A percentile compares a stretch with the other conserved stretches of the same genome.
phyloP scores from a whole-genome alignment of 92 coral and sea anemone species.

The Paramuricea clavata region DNA sequence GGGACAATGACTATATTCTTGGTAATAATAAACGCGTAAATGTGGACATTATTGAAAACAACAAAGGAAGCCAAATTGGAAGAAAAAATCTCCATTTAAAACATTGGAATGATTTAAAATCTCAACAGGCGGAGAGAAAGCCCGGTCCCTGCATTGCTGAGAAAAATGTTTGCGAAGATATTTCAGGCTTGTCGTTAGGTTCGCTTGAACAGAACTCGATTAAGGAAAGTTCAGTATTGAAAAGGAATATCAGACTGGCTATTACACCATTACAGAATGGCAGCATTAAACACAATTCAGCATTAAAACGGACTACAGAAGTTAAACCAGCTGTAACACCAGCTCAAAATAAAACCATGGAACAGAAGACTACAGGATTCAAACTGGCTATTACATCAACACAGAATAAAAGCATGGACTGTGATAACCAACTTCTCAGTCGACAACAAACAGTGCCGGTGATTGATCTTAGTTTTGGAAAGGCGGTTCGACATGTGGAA shows the following conservation, averaged over 20 bases:
- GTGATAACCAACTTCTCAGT: background rate
- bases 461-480: conserved; percentile 15
- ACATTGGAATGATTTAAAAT: background rate
- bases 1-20: background rate
- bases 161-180: background rate
- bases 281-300: background rate
- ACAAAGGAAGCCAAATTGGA: background rate
- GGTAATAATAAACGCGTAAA: background rate
- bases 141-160: background rate
- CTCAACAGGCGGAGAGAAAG: background rate
- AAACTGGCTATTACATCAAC: background rate
- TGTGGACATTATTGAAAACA: background rate
- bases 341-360: background rate
- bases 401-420: background rate
- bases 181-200: background rate
- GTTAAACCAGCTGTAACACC: background rate
- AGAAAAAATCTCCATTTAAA: background rate
- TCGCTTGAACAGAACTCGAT: background rate
- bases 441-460: conserved; percentile 24
- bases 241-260: background rate
- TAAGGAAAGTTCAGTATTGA: background rate
- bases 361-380: background rate
- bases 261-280: background rate
- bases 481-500: background rate
- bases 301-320: background rate